phyloP scores from a whole-genome alignment of 2,797 vertebrate species.

The Emys orbicularis region DNA sequence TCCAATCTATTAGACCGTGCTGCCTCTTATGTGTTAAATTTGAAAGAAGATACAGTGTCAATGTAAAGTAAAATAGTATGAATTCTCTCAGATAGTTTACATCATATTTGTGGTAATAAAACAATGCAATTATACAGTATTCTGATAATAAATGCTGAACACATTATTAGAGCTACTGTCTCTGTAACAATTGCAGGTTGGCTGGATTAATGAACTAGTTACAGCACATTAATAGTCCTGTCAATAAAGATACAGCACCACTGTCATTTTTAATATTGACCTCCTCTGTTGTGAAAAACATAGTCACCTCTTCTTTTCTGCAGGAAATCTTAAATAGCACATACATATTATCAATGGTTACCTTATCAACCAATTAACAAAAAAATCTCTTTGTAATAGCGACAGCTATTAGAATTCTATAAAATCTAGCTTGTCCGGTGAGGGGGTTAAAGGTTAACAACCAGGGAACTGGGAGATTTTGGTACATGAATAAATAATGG shows the following conservation, averaged over 20 bases:
- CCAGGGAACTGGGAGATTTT: accelerated
- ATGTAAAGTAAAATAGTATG: background rate
- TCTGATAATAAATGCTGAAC: background rate
- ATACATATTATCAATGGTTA: background rate
- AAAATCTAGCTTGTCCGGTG: background rate
- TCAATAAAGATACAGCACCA: background rate
- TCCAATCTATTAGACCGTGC: accelerated
- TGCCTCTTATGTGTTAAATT: background rate
- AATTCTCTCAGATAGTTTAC: accelerated
- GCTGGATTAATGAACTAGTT: background rate
- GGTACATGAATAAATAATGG: background rate
- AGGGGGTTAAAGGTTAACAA: background rate
- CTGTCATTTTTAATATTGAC: background rate
- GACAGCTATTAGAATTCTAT: background rate
- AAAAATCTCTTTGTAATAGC: background rate
- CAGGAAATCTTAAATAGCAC: accelerated
- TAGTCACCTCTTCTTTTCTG: accelerated
- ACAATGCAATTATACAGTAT: background rate
- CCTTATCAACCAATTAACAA: background rate
- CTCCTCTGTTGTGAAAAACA: background rate
- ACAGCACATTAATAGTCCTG: background rate
- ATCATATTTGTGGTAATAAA: background rate
- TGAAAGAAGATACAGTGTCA: background rate
- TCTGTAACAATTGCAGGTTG: background rate
- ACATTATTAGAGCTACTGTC: background rate